Evolutionary conservation across 2,113 vertebrate species (phyloP).

Genomic region (Nematolebias whitei): DNA sequence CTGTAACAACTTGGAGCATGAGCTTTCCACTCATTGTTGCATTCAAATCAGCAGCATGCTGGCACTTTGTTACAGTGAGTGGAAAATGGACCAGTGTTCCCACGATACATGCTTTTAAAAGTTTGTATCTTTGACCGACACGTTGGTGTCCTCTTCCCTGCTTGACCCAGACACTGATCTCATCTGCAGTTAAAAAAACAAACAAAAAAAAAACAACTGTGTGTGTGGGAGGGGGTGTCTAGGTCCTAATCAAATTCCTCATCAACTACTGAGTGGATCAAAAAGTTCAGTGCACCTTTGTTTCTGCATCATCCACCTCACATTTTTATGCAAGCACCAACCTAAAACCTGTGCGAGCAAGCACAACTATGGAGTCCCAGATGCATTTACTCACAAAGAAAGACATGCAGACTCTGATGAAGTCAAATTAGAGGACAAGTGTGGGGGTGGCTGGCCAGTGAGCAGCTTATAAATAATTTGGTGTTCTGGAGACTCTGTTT

Average conservation of each 20-base stretch:
- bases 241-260: constrained; percentile 70
- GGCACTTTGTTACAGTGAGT: neutral
- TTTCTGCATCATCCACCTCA: constrained; percentile 25
- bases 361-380: constrained; percentile 13
- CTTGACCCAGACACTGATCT: constrained; percentile 67
- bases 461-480: constrained; percentile 74
- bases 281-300: constrained; percentile 64
- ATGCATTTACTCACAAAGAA: constrained; percentile 28
- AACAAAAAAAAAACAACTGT: too few relatives aligned
- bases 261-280: constrained; percentile 73
- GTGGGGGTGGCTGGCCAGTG: constrained; percentile 57
- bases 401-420: constrained; percentile 48
- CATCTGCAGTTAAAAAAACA: constrained; percentile 59
- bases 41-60: neutral
- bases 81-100: neutral
- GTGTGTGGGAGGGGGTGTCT: constrained; percentile 43
- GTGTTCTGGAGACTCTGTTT: constrained; percentile 64
- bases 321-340: constrained; percentile 28
- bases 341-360: neutral
- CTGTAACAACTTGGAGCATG: neutral
- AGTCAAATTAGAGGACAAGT: constrained; percentile 62
- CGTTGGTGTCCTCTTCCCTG: constrained; percentile 31
- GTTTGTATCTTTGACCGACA: constrained; percentile 27
- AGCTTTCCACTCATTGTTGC: neutral
- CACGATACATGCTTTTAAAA: constrained; percentile 28